A percentile compares a stretch with the other conserved stretches of the same genome.
These are phyloP conservation scores for Addax nasomaculatus DNA, from an alignment of 2,113 vertebrate genomes.

Conservation along the genomic window DNA sequence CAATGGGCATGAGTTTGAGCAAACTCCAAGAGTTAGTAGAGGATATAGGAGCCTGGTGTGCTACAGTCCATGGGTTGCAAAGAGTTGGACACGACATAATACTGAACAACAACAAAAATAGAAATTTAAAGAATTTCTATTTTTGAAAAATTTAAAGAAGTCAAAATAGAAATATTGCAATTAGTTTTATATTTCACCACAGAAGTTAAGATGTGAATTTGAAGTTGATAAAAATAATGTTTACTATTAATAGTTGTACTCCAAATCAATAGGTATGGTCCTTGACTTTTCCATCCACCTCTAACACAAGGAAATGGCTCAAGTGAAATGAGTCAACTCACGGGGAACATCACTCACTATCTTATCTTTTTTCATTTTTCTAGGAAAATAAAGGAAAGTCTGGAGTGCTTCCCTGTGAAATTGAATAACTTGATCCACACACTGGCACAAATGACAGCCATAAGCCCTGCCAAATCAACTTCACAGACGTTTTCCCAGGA, in stretches of 20 bases:
- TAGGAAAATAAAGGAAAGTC: slow-evolving; percentile 93
- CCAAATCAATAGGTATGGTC: neutral
- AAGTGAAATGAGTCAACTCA: neutral
- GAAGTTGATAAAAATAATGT: neutral
- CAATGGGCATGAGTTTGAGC: neutral
- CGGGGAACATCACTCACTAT: neutral
- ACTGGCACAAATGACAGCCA: slow-evolving; percentile 80
- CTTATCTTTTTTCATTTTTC: slow-evolving; percentile 37
- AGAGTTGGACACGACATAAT: neutral
- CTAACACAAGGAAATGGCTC: neutral
- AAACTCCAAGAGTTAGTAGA: neutral
- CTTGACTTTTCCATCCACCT: neutral
- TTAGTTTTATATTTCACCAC: neutral
- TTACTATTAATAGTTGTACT: neutral
- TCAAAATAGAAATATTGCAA: neutral
- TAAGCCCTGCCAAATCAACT: slow-evolving; percentile 49
- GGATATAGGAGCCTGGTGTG: neutral
- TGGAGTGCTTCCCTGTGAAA: slow-evolving; percentile 90
- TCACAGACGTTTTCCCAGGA: slow-evolving; percentile 53
- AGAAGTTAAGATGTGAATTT: neutral
- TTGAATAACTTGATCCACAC: slow-evolving; percentile 90
- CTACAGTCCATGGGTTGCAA: neutral
- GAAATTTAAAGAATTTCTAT: neutral
- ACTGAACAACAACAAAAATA: neutral
- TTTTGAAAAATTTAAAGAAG: neutral